A percentile compares a stretch with the other conserved stretches of the same genome.
Evolutionary conservation across 2,888 invertebrate species (phyloP).

Genomic region (Caenorhabditis becei): DNA sequence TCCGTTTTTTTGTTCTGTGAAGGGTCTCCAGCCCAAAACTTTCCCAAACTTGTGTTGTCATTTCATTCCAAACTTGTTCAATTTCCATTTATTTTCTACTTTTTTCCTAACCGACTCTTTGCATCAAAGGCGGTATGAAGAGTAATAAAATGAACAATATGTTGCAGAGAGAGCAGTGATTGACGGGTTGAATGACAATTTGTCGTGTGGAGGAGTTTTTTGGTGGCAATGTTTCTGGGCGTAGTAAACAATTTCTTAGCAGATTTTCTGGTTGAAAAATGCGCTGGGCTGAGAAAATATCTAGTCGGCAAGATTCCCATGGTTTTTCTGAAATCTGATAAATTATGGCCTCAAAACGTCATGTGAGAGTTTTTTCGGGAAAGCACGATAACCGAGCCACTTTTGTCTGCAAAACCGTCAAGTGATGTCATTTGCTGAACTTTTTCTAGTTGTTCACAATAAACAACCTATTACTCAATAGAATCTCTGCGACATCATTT

Average conservation of each 20-base stretch:
- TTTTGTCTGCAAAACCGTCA: too few species aligned
- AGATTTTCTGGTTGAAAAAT: background rate
- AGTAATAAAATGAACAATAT: slow-evolving; percentile 42
- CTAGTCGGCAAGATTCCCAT: too few species aligned
- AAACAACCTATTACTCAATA: background rate
- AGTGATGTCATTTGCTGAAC: background rate
- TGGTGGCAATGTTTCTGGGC: background rate
- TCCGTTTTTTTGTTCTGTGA: background rate
- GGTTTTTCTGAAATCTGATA: too few species aligned
- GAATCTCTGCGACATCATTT: slow-evolving; percentile 14
- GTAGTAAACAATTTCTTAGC: too few species aligned
- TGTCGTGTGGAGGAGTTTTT: background rate
- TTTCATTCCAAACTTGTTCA: slow-evolving; percentile 19
- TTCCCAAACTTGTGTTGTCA: slow-evolving; percentile 1
- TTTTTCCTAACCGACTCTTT: slow-evolving; percentile 3
- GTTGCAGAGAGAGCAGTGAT: slow-evolving; percentile 33
- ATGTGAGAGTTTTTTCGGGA: too few species aligned
- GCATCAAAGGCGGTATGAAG: slow-evolving; percentile 25
- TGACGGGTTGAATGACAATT: slow-evolving; percentile 39
- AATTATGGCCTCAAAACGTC: too few species aligned
- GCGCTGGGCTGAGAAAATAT: too few species aligned
- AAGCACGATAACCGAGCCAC: too few species aligned
- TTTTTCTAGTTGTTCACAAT: background rate
- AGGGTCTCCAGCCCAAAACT: background rate
- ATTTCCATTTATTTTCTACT: background rate